These are phyloP conservation scores for Decapterus maruadsi DNA, from an alignment of 2,797 vertebrate species.

Conservation along the genomic window DNA sequence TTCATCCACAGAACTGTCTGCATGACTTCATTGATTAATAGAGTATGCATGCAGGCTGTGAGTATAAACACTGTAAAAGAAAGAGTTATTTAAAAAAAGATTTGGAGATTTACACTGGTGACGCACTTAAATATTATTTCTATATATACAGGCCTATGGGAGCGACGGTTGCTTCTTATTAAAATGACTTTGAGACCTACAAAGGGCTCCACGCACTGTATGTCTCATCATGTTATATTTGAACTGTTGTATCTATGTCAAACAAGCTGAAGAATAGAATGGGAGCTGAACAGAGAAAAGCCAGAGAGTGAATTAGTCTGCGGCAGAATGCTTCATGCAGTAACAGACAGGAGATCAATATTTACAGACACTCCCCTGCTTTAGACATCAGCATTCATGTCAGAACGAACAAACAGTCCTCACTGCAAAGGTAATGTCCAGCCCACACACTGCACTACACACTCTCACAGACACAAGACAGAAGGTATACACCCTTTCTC, in stretches of 20 bases:
- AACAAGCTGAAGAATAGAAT: slow-evolving; percentile 68
- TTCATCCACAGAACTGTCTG: slow-evolving; percentile 34
- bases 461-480: slow-evolving; percentile 49
- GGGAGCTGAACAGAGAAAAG: slow-evolving; percentile 59
- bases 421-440: slow-evolving; percentile 71
- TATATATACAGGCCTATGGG: neutral
- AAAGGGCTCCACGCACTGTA: slow-evolving; percentile 23
- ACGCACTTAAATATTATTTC: slow-evolving; percentile 8
- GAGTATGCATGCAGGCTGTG: slow-evolving; percentile 13
- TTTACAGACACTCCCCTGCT: slow-evolving; percentile 81
- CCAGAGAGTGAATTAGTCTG: slow-evolving; percentile 60
- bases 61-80: slow-evolving; percentile 12
- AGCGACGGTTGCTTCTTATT: slow-evolving; percentile 1
- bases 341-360: slow-evolving; percentile 81
- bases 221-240: slow-evolving; percentile 56
- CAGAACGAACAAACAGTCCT: slow-evolving; percentile 73
- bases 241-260: slow-evolving; percentile 66
- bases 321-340: slow-evolving; percentile 63
- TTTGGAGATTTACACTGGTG: neutral
- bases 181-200: slow-evolving; percentile 24
- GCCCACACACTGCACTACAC: slow-evolving; percentile 48
- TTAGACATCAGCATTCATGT: slow-evolving; percentile 80
- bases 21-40: slow-evolving; percentile 36
- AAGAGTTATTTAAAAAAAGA: slow-evolving; percentile 14
- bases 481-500: slow-evolving; percentile 54